Evolutionary conservation across 2,113 vertebrate species (phyloP), one percentile per base, ranked within the genome.

Genomic region (Muscicapa adusta): DNA sequence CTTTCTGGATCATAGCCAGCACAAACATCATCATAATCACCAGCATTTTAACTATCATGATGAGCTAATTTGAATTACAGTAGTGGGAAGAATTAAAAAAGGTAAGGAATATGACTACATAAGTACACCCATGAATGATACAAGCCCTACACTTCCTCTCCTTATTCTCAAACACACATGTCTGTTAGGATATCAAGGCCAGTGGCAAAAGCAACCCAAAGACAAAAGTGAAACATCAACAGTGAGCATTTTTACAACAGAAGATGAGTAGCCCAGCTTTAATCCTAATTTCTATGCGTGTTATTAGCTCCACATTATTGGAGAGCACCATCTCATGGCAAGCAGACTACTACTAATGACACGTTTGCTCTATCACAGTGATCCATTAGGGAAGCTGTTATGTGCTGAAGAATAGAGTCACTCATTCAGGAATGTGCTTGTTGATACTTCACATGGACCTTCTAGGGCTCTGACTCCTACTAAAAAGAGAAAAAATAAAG

Each of bases 361-460:
- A 81, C 50, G 83, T 97, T 96, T 96, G 93, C 81, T 97, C 66
- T 92, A 85, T 97, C 97, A 97, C 97, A 98, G 98, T 97, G 98
- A 97, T 95, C 96, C 92, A 94, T 95, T 92, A 93, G 94, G 91
- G 91, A 96, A 97, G 97, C 76, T 97, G 91, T 91, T 94, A 83
- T 93, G 89, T 94, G 95, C 93, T 85, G 93, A 96, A 96, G 90
- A 94, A 94, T 79, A 91, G 66, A 47, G 88, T 93, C 89, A 89
- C 54, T 93, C 91, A 93, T 94, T 84, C 84, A 82, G 91, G 34
- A 77, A 94, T 91, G 95, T 93, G 96, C 89, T 96, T 96, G 80
- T 81, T 5, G 42, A 62, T 47, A 88, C 94, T 91, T 94, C 74
- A 78, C 33, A 62, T 14, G 38, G 73, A 56, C 54, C 66, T 93